Conservation (phyloP, 2,888 invertebrate genomes). For the Alloplasta piceator region DNA sequence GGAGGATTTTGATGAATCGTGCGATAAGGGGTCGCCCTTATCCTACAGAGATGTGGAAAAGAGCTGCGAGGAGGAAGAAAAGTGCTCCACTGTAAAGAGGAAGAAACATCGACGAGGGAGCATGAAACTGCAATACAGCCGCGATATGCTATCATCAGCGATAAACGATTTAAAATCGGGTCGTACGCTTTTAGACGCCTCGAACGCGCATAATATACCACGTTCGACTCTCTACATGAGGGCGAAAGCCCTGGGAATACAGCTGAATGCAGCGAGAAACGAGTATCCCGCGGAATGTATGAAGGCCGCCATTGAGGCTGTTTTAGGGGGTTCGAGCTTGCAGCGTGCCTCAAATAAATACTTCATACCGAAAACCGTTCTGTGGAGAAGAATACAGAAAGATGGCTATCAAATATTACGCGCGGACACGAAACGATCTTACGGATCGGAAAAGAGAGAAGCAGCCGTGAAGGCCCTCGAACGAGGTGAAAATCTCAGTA, state of each 20-base stretch:
- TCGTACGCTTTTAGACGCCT: constrained; percentile 80
- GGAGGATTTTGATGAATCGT: constrained; percentile 68
- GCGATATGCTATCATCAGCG: constrained; percentile 81
- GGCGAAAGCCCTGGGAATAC: constrained; percentile 81
- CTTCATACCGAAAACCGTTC: constrained; percentile 83
- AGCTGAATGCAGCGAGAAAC: constrained; percentile 80
- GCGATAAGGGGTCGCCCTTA: constrained; percentile 63
- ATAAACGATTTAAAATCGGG: constrained; percentile 81
- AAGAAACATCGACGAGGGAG: constrained; percentile 75
- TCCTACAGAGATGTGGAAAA: background rate
- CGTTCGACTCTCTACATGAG: constrained; percentile 83
- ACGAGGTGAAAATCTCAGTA: constrained; percentile 82
- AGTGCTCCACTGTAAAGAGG: constrained; percentile 61
- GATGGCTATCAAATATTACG: constrained; percentile 78
- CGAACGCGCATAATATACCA: constrained; percentile 81
- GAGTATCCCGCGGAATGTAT: constrained; percentile 82
- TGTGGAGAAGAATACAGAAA: constrained; percentile 83
- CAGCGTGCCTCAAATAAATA: constrained; percentile 82
- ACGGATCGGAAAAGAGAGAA: constrained; percentile 79
- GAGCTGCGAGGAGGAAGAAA: background rate
- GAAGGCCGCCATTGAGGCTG: constrained; percentile 81
- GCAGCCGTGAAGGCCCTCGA: constrained; percentile 82
- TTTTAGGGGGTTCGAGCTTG: constrained; percentile 82
- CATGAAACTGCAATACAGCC: constrained; percentile 79
- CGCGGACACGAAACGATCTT: constrained; percentile 77